A percentile compares a stretch with the other conserved stretches of the same genome.
These are phyloP conservation scores for Gallinago stenura DNA, from an alignment of 2,797 vertebrate species.

Conservation along the genomic window DNA sequence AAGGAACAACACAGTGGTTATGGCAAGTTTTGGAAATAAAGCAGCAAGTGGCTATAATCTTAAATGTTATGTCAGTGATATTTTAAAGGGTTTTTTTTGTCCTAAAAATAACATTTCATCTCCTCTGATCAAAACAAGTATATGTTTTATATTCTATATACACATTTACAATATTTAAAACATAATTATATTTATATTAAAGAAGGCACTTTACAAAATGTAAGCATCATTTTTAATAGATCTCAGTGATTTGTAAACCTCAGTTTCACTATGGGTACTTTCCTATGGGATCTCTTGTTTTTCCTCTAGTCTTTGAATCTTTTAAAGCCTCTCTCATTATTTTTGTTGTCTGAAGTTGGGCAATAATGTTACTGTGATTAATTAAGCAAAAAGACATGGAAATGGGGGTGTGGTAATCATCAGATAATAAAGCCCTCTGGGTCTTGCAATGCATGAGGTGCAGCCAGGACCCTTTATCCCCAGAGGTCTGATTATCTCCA, in stretches of 20 bases:
- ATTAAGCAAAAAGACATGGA: slow-evolving; percentile 83
- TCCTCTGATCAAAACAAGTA: slow-evolving; percentile 51
- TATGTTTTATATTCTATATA: slow-evolving; percentile 60
- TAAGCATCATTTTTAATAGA: slow-evolving; percentile 73
- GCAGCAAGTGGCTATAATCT: not conserved
- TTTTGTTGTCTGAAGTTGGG: slow-evolving; percentile 85
- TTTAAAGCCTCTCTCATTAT: slow-evolving; percentile 83
- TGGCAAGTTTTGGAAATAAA: not conserved
- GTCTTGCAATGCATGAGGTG: slow-evolving; percentile 72
- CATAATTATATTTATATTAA: slow-evolving; percentile 78
- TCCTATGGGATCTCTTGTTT: slow-evolving; percentile 80
- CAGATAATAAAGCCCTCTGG: slow-evolving; percentile 83
- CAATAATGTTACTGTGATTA: slow-evolving; percentile 83
- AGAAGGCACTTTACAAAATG: slow-evolving; percentile 71
- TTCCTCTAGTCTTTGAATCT: slow-evolving; percentile 81
- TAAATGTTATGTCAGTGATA: not conserved
- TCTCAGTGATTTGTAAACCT: slow-evolving; percentile 75
- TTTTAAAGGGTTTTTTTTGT: not conserved
- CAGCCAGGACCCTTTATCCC: slow-evolving; percentile 75
- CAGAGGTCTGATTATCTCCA: slow-evolving; percentile 81
- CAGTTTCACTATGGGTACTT: slow-evolving; percentile 69
- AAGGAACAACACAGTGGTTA: not conserved
- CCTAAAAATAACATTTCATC: slow-evolving; percentile 1
- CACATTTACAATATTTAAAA: slow-evolving; percentile 72
- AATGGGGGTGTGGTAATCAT: slow-evolving; percentile 79